Percentiles rank a stretch among this genome's conserved stretches.
Conservation (phyloP, 2,888 invertebrate genomes). For the Macaria liturata region DNA sequence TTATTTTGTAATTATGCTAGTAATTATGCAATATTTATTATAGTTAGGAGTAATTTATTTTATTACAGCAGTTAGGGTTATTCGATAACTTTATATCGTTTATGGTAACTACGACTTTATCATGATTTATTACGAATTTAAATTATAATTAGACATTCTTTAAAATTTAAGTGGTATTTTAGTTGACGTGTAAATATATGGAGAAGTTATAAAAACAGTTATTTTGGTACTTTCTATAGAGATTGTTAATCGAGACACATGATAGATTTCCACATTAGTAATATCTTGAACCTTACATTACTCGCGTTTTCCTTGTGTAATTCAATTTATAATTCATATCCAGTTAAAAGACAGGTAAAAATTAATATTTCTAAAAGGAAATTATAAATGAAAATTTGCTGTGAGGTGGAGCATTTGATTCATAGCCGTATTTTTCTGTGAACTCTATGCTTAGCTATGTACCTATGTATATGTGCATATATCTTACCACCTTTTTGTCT, state of each 20-base stretch:
- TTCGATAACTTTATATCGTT: constrained; percentile 37
- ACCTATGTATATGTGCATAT: too few species aligned
- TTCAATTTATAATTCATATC: too few species aligned
- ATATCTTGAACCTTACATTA: too few species aligned
- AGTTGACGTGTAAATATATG: constrained; percentile 48
- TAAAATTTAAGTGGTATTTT: constrained; percentile 43
- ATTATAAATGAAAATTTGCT: too few species aligned
- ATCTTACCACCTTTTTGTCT: too few species aligned
- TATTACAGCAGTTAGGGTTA: constrained; percentile 44
- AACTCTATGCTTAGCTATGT: too few species aligned
- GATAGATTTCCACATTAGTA: not conserved
- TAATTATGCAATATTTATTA: constrained; percentile 26
- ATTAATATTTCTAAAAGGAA: too few species aligned
- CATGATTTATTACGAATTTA: constrained; percentile 66
- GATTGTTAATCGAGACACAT: constrained; percentile 46
- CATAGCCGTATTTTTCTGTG: too few species aligned
- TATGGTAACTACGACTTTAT: constrained; percentile 41
- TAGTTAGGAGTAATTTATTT: constrained; percentile 49
- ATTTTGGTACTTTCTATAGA: constrained; percentile 42
- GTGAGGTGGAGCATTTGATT: too few species aligned
- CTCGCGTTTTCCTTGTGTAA: too few species aligned
- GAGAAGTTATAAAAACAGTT: constrained; percentile 43
- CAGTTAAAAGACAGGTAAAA: too few species aligned
- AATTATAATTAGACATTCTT: constrained; percentile 50
- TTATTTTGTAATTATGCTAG: constrained; percentile 35